Base-by-base conservation (phyloP, 2,797 vertebrate genomes). In the Parambassis ranga region DNA sequence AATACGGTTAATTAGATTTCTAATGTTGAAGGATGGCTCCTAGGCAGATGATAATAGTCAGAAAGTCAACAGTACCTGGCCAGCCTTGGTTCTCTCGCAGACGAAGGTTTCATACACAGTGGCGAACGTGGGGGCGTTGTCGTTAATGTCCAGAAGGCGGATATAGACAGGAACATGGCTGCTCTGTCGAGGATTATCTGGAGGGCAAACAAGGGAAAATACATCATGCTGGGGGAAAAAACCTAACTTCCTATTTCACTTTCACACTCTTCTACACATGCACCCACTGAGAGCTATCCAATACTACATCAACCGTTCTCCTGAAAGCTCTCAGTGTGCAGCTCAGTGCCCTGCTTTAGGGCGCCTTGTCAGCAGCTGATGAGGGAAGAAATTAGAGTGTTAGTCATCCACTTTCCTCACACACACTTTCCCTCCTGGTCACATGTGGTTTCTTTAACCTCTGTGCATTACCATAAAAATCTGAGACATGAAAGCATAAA, bases 101-200 rank as follows among this genome's bases (percentile, higher is more conserved):
- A 98, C 96, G 27, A 93, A 96, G 6, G 95, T 96, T 83, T 98
- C 96, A 0, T 98, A 98, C 61, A 93, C 85, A 42, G 93, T 86
- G 52, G 94, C 92, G 55, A 98, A 95, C 36, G 92, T 91, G 5
- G 96, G 96, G 22, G 96, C 94, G 0, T 98, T 98, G 92, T 98
- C 96, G 51, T 98, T 98, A 85, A 98, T 91, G 75, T 98, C 96
- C 68, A 98, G 89, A 75, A 98, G 84, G 62, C 91, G 95, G 87
- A 98, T 94, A 79, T 93, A 94, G 22, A 98, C 92, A 0, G 92
- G 92, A 33, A 95, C 93, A 10, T 92, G 92, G 73, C 94, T 96
- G 80, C 88, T 95, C 90, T 96, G 94, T 71, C 91, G 94, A 32
- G 94, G 94, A 62, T 96, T 95, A 87, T 94, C 96, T 96, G 89